Conservation (phyloP, 2,888 invertebrate species). For the Drosophila helvetica region DNA sequence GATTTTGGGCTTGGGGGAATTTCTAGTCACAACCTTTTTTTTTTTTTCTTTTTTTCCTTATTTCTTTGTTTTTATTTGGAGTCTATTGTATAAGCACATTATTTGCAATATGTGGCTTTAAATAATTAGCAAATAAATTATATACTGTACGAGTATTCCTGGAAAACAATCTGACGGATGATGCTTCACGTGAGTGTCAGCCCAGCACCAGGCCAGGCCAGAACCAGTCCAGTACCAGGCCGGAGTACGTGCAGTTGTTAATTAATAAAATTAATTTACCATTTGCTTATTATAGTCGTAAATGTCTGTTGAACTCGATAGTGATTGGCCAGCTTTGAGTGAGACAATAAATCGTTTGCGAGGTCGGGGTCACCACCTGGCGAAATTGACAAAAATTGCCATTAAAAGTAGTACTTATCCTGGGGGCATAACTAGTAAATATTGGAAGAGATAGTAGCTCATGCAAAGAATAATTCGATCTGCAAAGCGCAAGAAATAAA, state of each 20-base stretch:
- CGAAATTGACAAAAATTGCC: background rate
- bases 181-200: conserved; percentile 33
- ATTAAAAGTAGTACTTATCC: background rate
- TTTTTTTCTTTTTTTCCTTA: background rate
- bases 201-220: conserved; percentile 7
- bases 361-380: too few relatives aligned
- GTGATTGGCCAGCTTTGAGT: too few relatives aligned
- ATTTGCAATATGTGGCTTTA: conserved; percentile 57
- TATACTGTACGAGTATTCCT: conserved; percentile 29
- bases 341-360: background rate
- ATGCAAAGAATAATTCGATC: too few relatives aligned
- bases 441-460: too few relatives aligned
- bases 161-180: conserved; percentile 35
- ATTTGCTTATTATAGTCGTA: background rate
- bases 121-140: conserved; percentile 64
- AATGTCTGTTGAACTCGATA: conserved; percentile 15
- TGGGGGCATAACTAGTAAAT: background rate
- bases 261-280: conserved; percentile 19
- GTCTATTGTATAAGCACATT: conserved; percentile 21
- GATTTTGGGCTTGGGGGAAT: conserved; percentile 52
- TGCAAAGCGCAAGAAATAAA: too few relatives aligned
- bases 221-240: background rate
- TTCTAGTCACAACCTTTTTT: conserved; percentile 33
- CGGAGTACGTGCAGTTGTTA: conserved; percentile 23
- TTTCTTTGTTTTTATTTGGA: background rate